Base-by-base conservation (phyloP, 2,888 invertebrate genomes). In the Anoplius nigerrimus region DNA sequence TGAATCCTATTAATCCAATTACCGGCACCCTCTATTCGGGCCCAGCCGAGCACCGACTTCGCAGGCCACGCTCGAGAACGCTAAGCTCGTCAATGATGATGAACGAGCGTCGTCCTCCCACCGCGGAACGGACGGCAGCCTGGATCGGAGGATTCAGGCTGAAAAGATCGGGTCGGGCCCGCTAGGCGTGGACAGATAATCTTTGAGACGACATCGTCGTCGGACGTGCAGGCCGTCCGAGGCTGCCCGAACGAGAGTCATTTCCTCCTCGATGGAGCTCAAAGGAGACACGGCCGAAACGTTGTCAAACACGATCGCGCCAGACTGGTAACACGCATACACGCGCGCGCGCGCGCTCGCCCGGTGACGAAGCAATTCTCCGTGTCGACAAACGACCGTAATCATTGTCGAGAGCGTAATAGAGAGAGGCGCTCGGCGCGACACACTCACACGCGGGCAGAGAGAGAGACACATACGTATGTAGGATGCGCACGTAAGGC, bases 401-500 rank as follows among this genome's bases (percentile, higher is more conserved):
- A 78, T 76, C 70, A 65, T 74, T 74, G 74, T 74, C 72, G 59
- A 74, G 71, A 71, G 78, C 69, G 66, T 76, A 71, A 76, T 67
- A 62, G 66, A 66, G 71, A 73, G 77, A 66, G 54, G 13, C 24
- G n/a, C n/a, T 15, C 43, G 21, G n/a, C n/a, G n/a, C n/a, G n/a
- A n/a, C n/a, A n/a, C n/a, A n/a, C 42, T 20, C 15, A 5, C 22
- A 16, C 53, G 48, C 48, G 48, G 13, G n/a, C n/a, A n/a, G n/a
- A n/a, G n/a, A 42, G 42, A 42, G 42, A 42, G 8, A 13, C 42
- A 13, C 42, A 42, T 42, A 42, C 42, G 42, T 42, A 18, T 48
- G 16, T n/a, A 48, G 6, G 16, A 1, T 48, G 48, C 11, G 11
- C 34, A 8, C 48, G 48, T 48, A 48, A 48, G 48, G 48, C 20